Conservation (phyloP, 2,888 invertebrate genomes). For the Athetis lepigone region DNA sequence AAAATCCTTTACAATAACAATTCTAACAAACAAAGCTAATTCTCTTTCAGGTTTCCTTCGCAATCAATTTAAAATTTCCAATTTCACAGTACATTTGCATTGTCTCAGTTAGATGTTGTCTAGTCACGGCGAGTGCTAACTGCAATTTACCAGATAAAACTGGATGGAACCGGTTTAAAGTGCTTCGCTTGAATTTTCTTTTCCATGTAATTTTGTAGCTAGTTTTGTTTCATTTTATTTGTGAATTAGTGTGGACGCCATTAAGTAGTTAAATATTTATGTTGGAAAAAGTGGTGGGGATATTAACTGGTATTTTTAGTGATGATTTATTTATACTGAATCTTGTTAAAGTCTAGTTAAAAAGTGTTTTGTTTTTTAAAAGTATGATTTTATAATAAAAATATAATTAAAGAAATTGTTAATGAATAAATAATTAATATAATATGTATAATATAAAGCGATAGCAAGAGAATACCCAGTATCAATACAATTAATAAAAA, state of each 20-base stretch:
- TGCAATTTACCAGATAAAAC: slow-evolving; percentile 62
- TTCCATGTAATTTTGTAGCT: slow-evolving; percentile 45
- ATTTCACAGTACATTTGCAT: slow-evolving; percentile 78
- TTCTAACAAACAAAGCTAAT: slow-evolving; percentile 48
- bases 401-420: no score
- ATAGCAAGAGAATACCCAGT: no score
- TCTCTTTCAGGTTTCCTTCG: slow-evolving; percentile 37
- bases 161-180: slow-evolving; percentile 40
- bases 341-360: neutral
- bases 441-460: no score
- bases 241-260: neutral
- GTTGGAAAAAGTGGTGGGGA: neutral
- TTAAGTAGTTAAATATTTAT: neutral
- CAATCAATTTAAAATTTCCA: slow-evolving; percentile 69
- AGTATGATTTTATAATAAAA: no score
- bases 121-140: slow-evolving; percentile 60
- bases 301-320: neutral
- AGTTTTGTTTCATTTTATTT: slow-evolving; percentile 17
- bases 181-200: slow-evolving; percentile 48
- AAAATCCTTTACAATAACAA: slow-evolving; percentile 1
- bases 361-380: neutral
- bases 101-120: slow-evolving; percentile 63
- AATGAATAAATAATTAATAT: no score
- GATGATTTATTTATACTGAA: neutral
- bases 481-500: no score